Evolutionary conservation across 2,797 vertebrate genomes (phyloP).

Genomic region (Pangasius macronema): DNA sequence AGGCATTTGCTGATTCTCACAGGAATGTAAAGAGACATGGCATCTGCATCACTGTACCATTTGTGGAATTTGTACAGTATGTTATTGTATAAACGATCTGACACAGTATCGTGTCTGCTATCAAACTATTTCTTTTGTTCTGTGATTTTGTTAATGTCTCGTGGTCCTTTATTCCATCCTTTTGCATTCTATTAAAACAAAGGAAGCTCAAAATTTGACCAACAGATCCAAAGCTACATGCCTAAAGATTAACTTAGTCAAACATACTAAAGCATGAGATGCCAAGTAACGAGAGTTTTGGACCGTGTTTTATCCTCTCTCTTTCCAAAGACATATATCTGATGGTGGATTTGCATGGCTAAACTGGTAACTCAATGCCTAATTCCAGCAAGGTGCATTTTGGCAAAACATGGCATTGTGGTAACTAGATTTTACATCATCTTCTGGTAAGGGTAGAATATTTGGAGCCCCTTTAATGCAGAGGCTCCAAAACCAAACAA

Average conservation of each 20-base stretch:
- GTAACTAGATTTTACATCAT: slow-evolving; percentile 85
- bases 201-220: slow-evolving; percentile 60
- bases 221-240: slow-evolving; percentile 68
- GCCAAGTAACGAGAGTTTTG: slow-evolving; percentile 72
- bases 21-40: slow-evolving; percentile 19
- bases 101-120: background rate
- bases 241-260: slow-evolving; percentile 72
- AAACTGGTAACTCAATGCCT: slow-evolving; percentile 83
- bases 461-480: slow-evolving; percentile 80
- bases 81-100: background rate
- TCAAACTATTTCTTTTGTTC: background rate
- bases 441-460: slow-evolving; percentile 81
- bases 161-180: slow-evolving; percentile 63
- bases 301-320: slow-evolving; percentile 68
- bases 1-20: background rate
- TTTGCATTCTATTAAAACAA: slow-evolving; percentile 33
- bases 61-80: background rate
- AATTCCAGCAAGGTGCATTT: slow-evolving; percentile 79
- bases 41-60: slow-evolving; percentile 2
- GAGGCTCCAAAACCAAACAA: slow-evolving; percentile 71
- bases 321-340: slow-evolving; percentile 78
- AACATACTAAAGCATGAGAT: slow-evolving; percentile 72
- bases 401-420: slow-evolving; percentile 76
- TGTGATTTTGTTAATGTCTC: slow-evolving; percentile 1
- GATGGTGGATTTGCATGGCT: slow-evolving; percentile 83